phyloP scores from a whole-genome alignment of 2,113 vertebrate genomes.

The Macrotis lagotis region DNA sequence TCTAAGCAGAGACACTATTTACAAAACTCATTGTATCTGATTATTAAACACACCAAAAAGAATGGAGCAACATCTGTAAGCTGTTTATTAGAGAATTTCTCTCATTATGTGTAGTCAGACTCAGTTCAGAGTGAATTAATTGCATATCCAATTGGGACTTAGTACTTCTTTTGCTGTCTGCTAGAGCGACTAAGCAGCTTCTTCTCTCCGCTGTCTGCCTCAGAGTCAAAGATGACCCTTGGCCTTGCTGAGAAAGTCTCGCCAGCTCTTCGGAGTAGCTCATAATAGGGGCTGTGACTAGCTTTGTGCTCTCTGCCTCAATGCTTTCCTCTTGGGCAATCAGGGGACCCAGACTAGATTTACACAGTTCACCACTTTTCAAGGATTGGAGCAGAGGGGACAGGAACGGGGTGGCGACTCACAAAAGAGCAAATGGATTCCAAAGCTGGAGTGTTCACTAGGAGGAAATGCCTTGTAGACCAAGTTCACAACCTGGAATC shows the following conservation, averaged over 20 bases:
- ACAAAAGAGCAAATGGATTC: conserved; percentile 37
- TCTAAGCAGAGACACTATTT: not conserved
- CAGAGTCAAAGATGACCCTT: conserved; percentile 11
- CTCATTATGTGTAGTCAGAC: not conserved
- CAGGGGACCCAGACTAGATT: not conserved
- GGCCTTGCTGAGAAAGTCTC: conserved; percentile 6
- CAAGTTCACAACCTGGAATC: conserved; percentile 27
- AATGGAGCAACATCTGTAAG: not conserved
- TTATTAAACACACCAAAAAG: conserved; percentile 5
- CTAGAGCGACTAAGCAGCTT: not conserved
- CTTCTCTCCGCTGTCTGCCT: not conserved
- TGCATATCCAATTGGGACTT: not conserved
- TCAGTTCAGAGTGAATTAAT: conserved; percentile 8
- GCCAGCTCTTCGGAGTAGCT: not conserved
- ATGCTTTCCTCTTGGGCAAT: conserved; percentile 8
- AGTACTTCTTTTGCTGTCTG: not conserved
- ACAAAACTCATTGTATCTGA: not conserved
- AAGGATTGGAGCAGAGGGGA: conserved; percentile 27
- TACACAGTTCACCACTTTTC: conserved; percentile 21
- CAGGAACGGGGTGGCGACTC: conserved; percentile 31
- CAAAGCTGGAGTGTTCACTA: conserved; percentile 10
- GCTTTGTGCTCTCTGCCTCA: conserved; percentile 4
- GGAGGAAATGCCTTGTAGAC: not conserved
- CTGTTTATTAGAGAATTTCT: conserved; percentile 13
- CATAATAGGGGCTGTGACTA: conserved; percentile 17